A percentile compares a stretch with the other conserved stretches of the same genome.
Conservation (phyloP, 2,888 invertebrate genomes). For the Sarcophaga caerulescens region DNA sequence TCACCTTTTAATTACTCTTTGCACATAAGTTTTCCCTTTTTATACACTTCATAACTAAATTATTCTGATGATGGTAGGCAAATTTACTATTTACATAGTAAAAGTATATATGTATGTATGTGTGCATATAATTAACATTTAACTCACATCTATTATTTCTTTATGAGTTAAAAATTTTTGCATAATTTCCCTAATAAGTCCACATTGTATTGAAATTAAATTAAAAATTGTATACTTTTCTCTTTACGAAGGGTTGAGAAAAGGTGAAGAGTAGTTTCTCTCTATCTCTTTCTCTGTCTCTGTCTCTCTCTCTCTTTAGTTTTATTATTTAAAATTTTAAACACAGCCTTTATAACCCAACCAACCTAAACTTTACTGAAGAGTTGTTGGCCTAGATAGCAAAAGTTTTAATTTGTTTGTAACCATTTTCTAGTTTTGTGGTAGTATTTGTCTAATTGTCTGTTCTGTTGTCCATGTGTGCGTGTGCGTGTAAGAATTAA, state of each 20-base stretch:
- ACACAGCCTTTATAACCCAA: not conserved
- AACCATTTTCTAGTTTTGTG: no score
- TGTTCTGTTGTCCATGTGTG: no score
- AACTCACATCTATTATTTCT: not conserved
- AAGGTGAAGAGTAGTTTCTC: not conserved
- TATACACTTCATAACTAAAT: not conserved
- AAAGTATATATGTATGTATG: no score
- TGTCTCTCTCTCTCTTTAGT: not conserved
- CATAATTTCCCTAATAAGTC: not conserved
- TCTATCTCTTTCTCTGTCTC: no score
- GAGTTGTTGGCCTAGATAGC: not conserved
- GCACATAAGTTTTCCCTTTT: not conserved
- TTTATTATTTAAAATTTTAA: not conserved
- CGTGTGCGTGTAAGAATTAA: no score
- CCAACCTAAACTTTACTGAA: not conserved
- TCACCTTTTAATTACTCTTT: not conserved
- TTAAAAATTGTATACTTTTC: not conserved
- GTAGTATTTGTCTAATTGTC: no score
- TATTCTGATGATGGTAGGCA: not conserved
- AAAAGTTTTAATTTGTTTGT: not conserved
- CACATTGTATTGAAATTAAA: not conserved
- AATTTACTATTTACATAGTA: no score
- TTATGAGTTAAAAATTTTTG: not conserved
- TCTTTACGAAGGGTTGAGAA: not conserved
- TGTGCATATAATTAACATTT: no score